Evolutionary conservation across 2,797 vertebrate genomes (phyloP).

Genomic region (Liparis tanakae): DNA sequence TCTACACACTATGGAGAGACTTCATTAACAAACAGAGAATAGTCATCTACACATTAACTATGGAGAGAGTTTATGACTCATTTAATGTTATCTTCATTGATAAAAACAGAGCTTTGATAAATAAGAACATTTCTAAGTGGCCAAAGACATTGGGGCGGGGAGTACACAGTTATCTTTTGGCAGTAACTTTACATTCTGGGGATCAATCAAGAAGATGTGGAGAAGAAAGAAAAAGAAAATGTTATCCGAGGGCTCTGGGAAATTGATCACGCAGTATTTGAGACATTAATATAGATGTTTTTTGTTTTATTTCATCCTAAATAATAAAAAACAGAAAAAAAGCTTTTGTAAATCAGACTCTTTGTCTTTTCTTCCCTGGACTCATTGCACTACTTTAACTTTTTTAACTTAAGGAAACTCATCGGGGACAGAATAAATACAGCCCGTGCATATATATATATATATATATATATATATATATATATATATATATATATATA

Average conservation of each 20-base stretch:
- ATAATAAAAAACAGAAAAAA: conserved; percentile 44
- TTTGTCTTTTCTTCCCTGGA: conserved; percentile 45
- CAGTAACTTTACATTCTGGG: conserved; percentile 23
- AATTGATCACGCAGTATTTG: conserved; percentile 47
- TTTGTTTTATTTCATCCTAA: conserved; percentile 24
- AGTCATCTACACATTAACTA: no score
- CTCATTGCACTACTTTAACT: conserved; percentile 31
- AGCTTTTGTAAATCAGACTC: conserved; percentile 39
- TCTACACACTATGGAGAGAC: no score
- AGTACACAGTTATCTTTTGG: conserved; percentile 34
- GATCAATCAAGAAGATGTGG: conserved; percentile 44
- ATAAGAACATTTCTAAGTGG: no score
- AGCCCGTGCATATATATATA: background rate
- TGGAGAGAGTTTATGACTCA: no score
- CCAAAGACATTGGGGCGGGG: no score
- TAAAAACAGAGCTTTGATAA: no score
- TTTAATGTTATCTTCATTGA: no score
- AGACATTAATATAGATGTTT: conserved; percentile 50
- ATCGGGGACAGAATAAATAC: background rate
- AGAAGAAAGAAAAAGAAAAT: conserved; percentile 5
- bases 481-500: no score
- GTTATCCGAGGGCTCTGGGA: no score
- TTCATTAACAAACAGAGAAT: no score
- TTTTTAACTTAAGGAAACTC: conserved; percentile 12
- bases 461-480: no score